These are phyloP conservation scores for Furcula furcula DNA, from an alignment of 2,888 invertebrate species.

Conservation along the genomic window DNA sequence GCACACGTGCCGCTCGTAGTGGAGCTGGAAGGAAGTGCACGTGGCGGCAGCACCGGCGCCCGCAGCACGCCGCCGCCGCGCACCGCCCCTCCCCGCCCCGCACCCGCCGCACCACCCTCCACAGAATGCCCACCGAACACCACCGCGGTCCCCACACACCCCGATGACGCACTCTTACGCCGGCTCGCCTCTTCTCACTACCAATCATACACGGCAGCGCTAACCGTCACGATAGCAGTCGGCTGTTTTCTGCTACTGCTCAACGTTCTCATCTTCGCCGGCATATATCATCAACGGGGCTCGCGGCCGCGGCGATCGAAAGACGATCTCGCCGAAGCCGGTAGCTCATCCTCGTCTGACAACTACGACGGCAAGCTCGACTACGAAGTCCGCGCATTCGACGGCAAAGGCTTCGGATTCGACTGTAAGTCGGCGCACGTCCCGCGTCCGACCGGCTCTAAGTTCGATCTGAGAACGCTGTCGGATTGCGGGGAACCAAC, in stretches of 20 bases:
- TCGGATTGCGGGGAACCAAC: conserved; percentile 79
- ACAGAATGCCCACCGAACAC: conserved; percentile 89
- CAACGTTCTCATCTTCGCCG: conserved; percentile 93
- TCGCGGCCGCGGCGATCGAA: conserved; percentile 87
- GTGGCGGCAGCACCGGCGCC: conserved; percentile 40
- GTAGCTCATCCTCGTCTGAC: conserved; percentile 85
- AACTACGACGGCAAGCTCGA: conserved; percentile 82
- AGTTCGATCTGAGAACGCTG: conserved; percentile 75
- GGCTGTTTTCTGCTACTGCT: conserved; percentile 91
- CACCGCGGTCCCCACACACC: conserved; percentile 65
- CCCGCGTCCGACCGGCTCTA: conserved; percentile 68
- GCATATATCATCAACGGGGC: conserved; percentile 93
- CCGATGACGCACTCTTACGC: conserved; percentile 87
- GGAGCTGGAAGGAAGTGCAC: conserved; percentile 51
- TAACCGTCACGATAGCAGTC: conserved; percentile 93
- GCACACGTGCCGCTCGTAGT: conserved; percentile 83
- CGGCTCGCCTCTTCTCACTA: conserved; percentile 91
- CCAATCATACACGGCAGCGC: conserved; percentile 93
- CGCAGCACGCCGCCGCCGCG: conserved; percentile 70
- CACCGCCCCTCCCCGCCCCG: conserved; percentile 63
- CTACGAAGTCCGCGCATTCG: conserved; percentile 76
- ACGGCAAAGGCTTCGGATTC: conserved; percentile 79
- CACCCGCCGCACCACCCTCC: conserved; percentile 78
- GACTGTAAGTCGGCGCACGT: conserved; percentile 82
- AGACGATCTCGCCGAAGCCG: conserved; percentile 88